Evolutionary conservation across 2,888 invertebrate genomes (phyloP).

Genomic region (Meliscaeva auricollis): DNA sequence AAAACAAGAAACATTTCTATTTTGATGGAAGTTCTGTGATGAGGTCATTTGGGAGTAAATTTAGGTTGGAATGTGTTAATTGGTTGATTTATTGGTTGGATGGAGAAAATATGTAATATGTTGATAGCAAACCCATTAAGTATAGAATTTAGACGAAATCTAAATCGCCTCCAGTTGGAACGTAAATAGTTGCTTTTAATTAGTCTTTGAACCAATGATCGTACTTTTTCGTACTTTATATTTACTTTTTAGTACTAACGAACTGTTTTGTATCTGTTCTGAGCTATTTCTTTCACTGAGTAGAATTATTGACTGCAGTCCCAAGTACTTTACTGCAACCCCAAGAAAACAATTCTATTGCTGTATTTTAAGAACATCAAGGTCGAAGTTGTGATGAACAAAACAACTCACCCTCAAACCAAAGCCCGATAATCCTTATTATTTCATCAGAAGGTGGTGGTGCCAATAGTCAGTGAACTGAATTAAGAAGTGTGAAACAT

Average conservation of each 20-base stretch:
- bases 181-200: too few relatives aligned
- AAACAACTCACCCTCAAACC: neutral
- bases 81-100: neutral
- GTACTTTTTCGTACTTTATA: too few relatives aligned
- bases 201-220: too few relatives aligned
- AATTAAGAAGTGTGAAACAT: constrained; percentile 1
- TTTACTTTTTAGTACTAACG: too few relatives aligned
- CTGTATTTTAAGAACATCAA: neutral
- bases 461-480: constrained; percentile 9
- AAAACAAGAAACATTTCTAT: neutral
- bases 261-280: too few relatives aligned
- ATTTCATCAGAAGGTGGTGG: neutral
- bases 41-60: constrained; percentile 25
- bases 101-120: neutral
- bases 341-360: neutral
- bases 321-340: too few relatives aligned
- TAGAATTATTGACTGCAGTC: too few relatives aligned
- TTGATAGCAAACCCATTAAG: too few relatives aligned
- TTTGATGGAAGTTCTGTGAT: constrained; percentile 13
- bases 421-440: constrained; percentile 12
- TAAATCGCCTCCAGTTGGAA: too few relatives aligned
- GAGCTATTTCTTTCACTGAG: too few relatives aligned
- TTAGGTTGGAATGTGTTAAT: constrained; percentile 18
- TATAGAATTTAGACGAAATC: too few relatives aligned
- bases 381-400: constrained; percentile 4